A percentile compares a stretch with the other conserved stretches of the same genome.
phyloP scores from a whole-genome alignment of 2,113 vertebrate species.

The Peucedramus taeniatus region DNA sequence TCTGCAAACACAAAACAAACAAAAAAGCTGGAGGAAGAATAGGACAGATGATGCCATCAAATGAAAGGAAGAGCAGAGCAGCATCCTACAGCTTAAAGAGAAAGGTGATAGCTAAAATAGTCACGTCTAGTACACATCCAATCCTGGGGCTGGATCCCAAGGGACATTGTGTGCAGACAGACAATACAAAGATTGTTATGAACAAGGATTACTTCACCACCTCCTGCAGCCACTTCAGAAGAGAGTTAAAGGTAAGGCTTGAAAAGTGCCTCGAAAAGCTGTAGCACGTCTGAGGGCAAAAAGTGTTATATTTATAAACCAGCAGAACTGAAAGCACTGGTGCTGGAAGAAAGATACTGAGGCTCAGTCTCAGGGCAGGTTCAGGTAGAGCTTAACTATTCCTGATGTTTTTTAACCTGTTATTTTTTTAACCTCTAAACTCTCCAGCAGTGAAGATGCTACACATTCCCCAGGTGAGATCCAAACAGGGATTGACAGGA shows the following conservation, averaged over 20 bases:
- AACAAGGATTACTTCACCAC: conserved; percentile 57
- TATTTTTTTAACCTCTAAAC: neutral
- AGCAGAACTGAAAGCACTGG: neutral
- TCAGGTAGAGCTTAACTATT: neutral
- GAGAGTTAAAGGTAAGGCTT: conserved; percentile 31
- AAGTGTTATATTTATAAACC: conserved; percentile 12
- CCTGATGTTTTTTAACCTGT: neutral
- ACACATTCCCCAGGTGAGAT: neutral
- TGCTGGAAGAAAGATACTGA: neutral
- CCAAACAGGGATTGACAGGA: neutral
- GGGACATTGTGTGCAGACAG: conserved; percentile 51
- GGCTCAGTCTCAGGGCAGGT: neutral
- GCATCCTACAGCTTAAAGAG: conserved; percentile 22
- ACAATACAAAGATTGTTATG: conserved; percentile 41
- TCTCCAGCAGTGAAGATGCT: neutral
- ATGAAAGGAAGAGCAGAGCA: conserved; percentile 25
- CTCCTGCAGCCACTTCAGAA: conserved; percentile 40
- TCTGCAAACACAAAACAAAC: conserved; percentile 28
- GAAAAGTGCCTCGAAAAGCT: conserved; percentile 14
- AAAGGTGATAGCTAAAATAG: conserved; percentile 50
- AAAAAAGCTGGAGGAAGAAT: conserved; percentile 32
- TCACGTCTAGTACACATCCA: neutral
- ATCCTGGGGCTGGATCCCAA: neutral
- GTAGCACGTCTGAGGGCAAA: neutral
- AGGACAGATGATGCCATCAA: neutral